A percentile compares a stretch with the other conserved stretches of the same genome.
These are phyloP conservation scores for Characodon lateralis DNA, from an alignment of 2,797 vertebrate species.

Conservation along the genomic window DNA sequence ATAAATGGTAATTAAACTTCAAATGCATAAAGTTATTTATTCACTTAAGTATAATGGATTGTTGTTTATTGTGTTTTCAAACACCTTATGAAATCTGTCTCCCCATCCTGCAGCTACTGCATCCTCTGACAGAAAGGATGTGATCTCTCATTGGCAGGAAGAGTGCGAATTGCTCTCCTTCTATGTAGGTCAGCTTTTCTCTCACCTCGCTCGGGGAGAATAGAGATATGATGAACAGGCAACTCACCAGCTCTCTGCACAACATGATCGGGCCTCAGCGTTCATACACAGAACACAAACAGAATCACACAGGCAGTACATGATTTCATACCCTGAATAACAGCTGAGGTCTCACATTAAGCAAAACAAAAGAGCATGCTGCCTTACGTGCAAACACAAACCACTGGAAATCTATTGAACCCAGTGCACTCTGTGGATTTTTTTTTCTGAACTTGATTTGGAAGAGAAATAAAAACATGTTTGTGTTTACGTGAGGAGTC, in stretches of 20 bases:
- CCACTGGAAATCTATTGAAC: slow-evolving; percentile 13
- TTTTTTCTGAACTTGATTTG: slow-evolving; percentile 19
- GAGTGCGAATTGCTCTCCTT: slow-evolving; percentile 64
- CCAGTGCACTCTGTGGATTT: slow-evolving; percentile 6
- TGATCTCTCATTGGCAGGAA: slow-evolving; percentile 59
- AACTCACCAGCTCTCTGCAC: slow-evolving; percentile 31
- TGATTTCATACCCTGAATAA: neutral
- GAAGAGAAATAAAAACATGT: slow-evolving; percentile 7
- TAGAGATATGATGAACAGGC: slow-evolving; percentile 62
- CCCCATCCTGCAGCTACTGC: slow-evolving; percentile 29
- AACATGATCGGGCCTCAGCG: slow-evolving; percentile 16
- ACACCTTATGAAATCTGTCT: neutral
- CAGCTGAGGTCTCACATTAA: neutral
- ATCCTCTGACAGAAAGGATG: slow-evolving; percentile 36
- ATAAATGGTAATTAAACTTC: neutral
- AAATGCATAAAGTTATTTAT: neutral
- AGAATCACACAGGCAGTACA: neutral
- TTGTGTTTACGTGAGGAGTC: slow-evolving; percentile 5
- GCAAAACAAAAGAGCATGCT: slow-evolving; percentile 7
- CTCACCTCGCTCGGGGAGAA: slow-evolving; percentile 63
- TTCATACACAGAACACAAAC: neutral
- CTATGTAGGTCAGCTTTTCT: slow-evolving; percentile 69
- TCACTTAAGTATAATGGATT: neutral
- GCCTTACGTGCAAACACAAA: slow-evolving; percentile 2
- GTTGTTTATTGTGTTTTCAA: neutral